Evolutionary conservation across 2,888 invertebrate species (phyloP), one percentile per base, ranked within the genome.

Genomic region (Pammene aurita): DNA sequence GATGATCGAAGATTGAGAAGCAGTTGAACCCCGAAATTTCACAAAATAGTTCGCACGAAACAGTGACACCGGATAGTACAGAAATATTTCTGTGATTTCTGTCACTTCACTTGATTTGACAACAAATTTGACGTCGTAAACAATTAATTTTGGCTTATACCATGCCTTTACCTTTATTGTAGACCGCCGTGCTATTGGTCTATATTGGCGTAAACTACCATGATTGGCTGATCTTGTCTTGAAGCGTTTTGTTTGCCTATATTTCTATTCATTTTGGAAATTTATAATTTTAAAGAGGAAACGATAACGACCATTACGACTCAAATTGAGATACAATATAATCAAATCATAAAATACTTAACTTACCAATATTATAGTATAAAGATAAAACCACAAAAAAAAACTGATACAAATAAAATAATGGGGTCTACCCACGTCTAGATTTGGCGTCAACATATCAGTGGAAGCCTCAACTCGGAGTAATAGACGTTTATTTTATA

Each of bases 1-100:
- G 73, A 75, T 87, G 80, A 55, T 46, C 61, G 60, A 58, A 58
- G 61, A 38, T 14, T 35, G 57, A 68, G 46, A 48, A 14, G 26
- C 42, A 54, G 34, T 41, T 41, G 18, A 57, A 26, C 50, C 7
- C 57, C 44, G 61, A 66, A 63, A 52, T 11, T 50, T 62, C 56
- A 57, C 71, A 63, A 60, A 62, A 48, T 63, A 68, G 26, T 66
- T 63, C 58, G 46, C 57, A 72, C 55, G 52, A 57, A 67, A 70
- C 44, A 66, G 44, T 52, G 42, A 54, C 57, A 72, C 71, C 66
- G 48, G 61, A 66, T 63, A 38, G 61, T 54, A 58, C 54, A 54
- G 52, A 44, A 54, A 56, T 52, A 60, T 60, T n/a, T n/a, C n/a
- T n/a, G n/a, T n/a, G n/a, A n/a, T n/a, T n/a, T 54, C 64, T 64